phyloP scores from a whole-genome alignment of 2,113 vertebrate genomes.

The Cisticola juncidis region DNA sequence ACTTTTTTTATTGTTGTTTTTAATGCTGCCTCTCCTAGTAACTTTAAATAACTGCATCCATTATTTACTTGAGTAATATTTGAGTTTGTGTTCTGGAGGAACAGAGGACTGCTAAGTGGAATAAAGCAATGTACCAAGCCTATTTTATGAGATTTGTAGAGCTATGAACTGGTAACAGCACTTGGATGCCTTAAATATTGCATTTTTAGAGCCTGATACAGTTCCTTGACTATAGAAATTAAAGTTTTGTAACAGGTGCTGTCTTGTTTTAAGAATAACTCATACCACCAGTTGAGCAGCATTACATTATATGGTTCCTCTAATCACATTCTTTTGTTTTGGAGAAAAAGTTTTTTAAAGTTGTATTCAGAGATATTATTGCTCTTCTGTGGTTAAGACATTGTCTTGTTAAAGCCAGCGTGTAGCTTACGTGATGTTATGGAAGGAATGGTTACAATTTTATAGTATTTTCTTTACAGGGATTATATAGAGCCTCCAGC shows the following conservation, averaged over 20 bases:
- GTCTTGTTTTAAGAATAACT: neutral
- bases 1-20: neutral
- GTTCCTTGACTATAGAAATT: neutral
- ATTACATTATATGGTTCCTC: neutral
- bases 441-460: neutral
- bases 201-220: neutral
- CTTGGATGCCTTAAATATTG: neutral
- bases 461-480: neutral
- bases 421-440: neutral
- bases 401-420: neutral
- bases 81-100: neutral
- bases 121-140: neutral
- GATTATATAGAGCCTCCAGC: neutral
- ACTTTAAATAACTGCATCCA: neutral
- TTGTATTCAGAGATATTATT: neutral
- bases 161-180: neutral
- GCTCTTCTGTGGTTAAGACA: neutral
- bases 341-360: neutral
- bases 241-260: neutral
- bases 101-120: neutral
- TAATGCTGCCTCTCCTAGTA: neutral
- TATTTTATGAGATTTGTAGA: neutral
- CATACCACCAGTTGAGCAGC: neutral
- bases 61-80: neutral
- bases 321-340: neutral